Conservation (phyloP, 2,797 vertebrate species). For the Knipowitschia caucasica region DNA sequence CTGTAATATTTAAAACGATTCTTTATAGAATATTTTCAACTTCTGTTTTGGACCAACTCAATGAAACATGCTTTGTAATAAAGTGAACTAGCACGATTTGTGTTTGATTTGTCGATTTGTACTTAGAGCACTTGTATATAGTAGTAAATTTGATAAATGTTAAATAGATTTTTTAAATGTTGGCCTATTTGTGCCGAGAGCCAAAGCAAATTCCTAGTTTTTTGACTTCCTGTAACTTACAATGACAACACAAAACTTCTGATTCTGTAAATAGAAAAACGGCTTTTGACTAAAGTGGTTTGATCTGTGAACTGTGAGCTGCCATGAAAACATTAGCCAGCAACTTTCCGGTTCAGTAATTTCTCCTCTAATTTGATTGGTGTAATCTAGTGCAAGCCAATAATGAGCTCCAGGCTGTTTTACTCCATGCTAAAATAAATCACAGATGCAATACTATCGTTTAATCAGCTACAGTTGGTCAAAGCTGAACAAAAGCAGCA, state of each 20-base stretch:
- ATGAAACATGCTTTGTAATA: neutral
- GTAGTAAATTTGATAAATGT: too few relatives aligned
- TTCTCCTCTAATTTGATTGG: conserved; percentile 9
- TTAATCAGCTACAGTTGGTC: conserved; percentile 16
- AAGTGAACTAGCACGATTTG: neutral
- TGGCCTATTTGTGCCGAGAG: too few relatives aligned
- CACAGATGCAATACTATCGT: too few relatives aligned
- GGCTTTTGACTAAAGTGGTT: neutral
- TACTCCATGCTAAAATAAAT: too few relatives aligned
- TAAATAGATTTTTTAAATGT: too few relatives aligned
- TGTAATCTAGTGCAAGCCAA: neutral
- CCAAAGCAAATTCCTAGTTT: too few relatives aligned
- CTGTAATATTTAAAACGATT: too few relatives aligned
- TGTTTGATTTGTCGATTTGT: neutral
- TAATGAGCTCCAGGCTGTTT: neutral
- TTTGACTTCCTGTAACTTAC: too few relatives aligned
- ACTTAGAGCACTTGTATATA: too few relatives aligned
- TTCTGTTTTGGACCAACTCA: neutral
- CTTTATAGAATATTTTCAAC: too few relatives aligned
- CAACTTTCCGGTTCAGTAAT: conserved; percentile 27
- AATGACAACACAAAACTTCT: too few relatives aligned
- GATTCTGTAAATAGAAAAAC: neutral
- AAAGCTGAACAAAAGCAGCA: conserved; percentile 49
- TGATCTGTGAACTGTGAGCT: neutral
- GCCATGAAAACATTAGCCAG: neutral